These are phyloP conservation scores for Ctenochaetus hawaiiensis DNA, from an alignment of 2,797 vertebrate species.

Conservation along the genomic window DNA sequence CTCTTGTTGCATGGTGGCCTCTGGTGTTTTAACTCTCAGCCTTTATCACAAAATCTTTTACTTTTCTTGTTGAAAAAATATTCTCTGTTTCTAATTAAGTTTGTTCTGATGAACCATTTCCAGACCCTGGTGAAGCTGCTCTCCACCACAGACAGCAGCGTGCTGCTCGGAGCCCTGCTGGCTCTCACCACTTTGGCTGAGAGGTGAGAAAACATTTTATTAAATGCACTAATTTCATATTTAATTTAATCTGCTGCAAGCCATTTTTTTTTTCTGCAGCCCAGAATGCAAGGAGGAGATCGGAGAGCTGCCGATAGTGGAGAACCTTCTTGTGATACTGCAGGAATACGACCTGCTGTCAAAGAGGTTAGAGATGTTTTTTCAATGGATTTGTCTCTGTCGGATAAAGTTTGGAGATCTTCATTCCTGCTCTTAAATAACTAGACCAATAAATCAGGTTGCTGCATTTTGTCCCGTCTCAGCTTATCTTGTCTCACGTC, in stretches of 20 bases:
- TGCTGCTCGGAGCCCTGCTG: conserved; percentile 89
- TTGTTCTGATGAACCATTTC: conserved; percentile 30
- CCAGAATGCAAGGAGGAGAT: conserved; percentile 89
- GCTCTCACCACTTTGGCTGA: conserved; percentile 90
- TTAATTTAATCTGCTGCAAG: neutral
- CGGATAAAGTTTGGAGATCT: neutral
- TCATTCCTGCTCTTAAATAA: neutral
- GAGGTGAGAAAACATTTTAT: conserved; percentile 80
- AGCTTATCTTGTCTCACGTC: neutral
- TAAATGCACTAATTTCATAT: conserved; percentile 3
- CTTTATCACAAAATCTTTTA: neutral
- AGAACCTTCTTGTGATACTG: conserved; percentile 90
- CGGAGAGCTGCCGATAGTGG: conserved; percentile 87
- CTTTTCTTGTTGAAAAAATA: neutral
- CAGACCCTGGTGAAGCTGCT: conserved; percentile 91
- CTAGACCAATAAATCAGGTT: neutral
- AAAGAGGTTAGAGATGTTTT: conserved; percentile 84
- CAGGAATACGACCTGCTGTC: conserved; percentile 92
- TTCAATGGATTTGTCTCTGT: neutral
- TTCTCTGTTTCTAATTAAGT: neutral
- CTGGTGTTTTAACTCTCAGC: no score
- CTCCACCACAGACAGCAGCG: conserved; percentile 86
- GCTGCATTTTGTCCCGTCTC: neutral
- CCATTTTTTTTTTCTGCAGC: conserved; percentile 65
- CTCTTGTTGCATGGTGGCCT: neutral